Percentiles rank a stretch among this genome's conserved stretches.
Conservation (phyloP, 1,140 invertebrate species). For the Drosophila pandora region DNA sequence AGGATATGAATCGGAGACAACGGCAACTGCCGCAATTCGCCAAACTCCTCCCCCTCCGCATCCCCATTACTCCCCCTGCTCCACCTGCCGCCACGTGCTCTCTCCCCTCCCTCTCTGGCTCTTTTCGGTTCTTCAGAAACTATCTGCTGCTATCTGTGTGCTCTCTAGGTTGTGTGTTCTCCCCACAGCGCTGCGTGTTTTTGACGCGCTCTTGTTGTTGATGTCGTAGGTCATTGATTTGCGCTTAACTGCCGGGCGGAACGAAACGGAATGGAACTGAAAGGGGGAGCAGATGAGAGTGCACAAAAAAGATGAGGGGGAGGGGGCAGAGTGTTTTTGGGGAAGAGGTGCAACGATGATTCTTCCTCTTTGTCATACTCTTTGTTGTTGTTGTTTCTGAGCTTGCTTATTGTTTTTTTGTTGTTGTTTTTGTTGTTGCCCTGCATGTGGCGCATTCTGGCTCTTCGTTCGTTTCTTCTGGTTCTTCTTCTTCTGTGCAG, state of each 20-base stretch:
- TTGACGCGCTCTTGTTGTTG: constrained; percentile 58
- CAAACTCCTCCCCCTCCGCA: constrained; percentile 6
- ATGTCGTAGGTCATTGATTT: constrained; percentile 82
- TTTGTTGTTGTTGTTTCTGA: constrained; percentile 40
- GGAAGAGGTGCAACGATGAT: constrained; percentile 23
- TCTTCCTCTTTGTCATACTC: constrained; percentile 22
- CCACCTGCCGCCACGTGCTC: constrained; percentile 11
- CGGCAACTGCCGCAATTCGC: constrained; percentile 13
- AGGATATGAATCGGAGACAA: constrained; percentile 1
- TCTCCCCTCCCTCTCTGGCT: neutral
- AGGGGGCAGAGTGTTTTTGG: neutral
- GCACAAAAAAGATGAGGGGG: neutral
- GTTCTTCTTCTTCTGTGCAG: constrained; percentile 15
- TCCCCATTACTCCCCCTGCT: neutral
- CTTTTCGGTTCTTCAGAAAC: constrained; percentile 23
- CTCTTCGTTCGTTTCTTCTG: constrained; percentile 28
- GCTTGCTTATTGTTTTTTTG: constrained; percentile 50
- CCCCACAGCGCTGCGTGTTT: constrained; percentile 29
- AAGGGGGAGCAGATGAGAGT: constrained; percentile 16
- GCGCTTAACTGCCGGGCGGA: constrained; percentile 66
- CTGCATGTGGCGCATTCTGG: constrained; percentile 73
- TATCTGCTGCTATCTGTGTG: constrained; percentile 13
- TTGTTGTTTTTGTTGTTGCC: constrained; percentile 37
- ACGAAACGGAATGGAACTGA: constrained; percentile 28
- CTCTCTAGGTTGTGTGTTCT: constrained; percentile 13